phyloP scores from a whole-genome alignment of 2,888 invertebrate species.

The Osedax fenrisi region DNA sequence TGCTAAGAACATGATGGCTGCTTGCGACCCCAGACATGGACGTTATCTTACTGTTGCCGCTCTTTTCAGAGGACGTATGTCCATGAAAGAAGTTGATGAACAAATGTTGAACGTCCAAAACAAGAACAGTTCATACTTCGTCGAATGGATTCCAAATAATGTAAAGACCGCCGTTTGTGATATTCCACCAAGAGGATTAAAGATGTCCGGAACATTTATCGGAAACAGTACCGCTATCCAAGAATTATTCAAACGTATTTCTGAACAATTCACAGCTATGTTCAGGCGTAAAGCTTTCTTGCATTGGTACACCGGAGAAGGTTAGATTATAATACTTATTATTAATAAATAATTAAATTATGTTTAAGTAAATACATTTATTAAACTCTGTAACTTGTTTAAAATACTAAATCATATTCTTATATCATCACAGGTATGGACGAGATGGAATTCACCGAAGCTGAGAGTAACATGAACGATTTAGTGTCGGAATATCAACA shows the following conservation, averaged over 20 bases:
- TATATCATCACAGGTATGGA: constrained; percentile 61
- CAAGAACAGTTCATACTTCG: constrained; percentile 37
- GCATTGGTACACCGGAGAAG: constrained; percentile 65
- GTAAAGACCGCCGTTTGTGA: constrained; percentile 32
- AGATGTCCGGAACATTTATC: constrained; percentile 79
- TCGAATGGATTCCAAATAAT: constrained; percentile 37
- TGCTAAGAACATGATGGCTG: constrained; percentile 66
- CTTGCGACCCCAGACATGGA: constrained; percentile 43
- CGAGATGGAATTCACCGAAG: constrained; percentile 91
- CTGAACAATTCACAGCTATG: constrained; percentile 57
- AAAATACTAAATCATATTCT: neutral
- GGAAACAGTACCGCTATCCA: constrained; percentile 48
- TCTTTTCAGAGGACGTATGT: constrained; percentile 48
- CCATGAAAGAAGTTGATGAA: constrained; percentile 56
- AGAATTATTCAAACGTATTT: constrained; percentile 36
- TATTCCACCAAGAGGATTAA: constrained; percentile 62
- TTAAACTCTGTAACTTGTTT: neutral
- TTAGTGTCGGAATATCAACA: constrained; percentile 50
- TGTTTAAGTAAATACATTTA: neutral
- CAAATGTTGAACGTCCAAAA: constrained; percentile 72
- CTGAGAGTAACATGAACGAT: constrained; percentile 82
- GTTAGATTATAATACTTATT: neutral
- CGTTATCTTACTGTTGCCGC: constrained; percentile 46
- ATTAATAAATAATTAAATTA: neutral
- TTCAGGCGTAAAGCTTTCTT: constrained; percentile 65